Conservation (phyloP, 2,797 vertebrate genomes). For the Sebastes ruberrimus region DNA sequence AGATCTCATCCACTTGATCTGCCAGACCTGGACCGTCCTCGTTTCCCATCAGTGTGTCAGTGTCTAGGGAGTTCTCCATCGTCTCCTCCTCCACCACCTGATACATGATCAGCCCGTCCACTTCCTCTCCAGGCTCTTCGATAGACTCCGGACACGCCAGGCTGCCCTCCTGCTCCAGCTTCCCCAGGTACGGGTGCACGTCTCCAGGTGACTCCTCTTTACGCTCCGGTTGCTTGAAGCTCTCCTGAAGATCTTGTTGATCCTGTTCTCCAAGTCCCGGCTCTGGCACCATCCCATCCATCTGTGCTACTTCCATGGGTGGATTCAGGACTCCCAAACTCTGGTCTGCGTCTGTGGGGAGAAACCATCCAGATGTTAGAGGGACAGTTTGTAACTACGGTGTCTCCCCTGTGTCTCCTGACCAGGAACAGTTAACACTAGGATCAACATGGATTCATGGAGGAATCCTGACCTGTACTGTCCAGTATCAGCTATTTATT, state of each 20-base stretch:
- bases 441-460: too few species aligned
- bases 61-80: constrained; percentile 41
- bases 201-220: constrained; percentile 16
- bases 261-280: constrained; percentile 16
- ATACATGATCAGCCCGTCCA: constrained; percentile 65
- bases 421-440: too few species aligned
- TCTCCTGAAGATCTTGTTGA: constrained; percentile 42
- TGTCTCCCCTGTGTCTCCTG: too few species aligned
- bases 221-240: constrained; percentile 31
- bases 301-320: constrained; percentile 26
- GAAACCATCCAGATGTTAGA: background rate
- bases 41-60: constrained; percentile 40
- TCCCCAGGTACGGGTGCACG: constrained; percentile 47
- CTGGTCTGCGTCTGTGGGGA: constrained; percentile 15
- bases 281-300: constrained; percentile 42
- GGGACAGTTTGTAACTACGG: too few species aligned
- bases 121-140: constrained; percentile 55
- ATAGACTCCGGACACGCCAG: constrained; percentile 56
- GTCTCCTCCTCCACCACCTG: constrained; percentile 51
- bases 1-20: constrained; percentile 54
- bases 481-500: too few species aligned
- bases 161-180: constrained; percentile 43
- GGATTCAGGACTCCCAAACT: constrained; percentile 43
- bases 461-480: too few species aligned
- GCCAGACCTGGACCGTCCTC: constrained; percentile 34